phyloP scores from a whole-genome alignment of 2,888 invertebrate species.

The Podabrus alpinus region DNA sequence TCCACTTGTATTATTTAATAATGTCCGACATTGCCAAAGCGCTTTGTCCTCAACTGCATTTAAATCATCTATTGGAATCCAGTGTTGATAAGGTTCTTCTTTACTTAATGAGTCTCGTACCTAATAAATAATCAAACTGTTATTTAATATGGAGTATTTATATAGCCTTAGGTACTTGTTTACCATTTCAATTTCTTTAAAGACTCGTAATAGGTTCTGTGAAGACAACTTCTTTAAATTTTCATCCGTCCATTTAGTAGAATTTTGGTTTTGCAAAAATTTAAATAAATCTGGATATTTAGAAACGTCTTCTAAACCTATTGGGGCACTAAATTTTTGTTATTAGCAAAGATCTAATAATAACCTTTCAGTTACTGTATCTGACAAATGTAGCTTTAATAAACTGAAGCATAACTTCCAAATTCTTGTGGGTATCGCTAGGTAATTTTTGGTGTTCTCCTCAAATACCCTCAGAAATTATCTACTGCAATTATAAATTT shows the following conservation, averaged over 20 bases:
- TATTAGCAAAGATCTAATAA: not conserved
- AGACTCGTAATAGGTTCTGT: constrained; percentile 56
- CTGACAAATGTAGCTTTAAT: no score
- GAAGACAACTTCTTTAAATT: constrained; percentile 58
- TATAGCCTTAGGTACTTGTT: not conserved
- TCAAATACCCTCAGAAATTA: no score
- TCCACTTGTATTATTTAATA: constrained; percentile 3
- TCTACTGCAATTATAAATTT: no score
- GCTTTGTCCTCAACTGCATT: not conserved
- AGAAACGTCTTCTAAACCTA: constrained; percentile 71
- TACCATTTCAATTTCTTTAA: constrained; percentile 50
- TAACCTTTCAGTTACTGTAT: no score
- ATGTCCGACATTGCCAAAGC: constrained; percentile 16
- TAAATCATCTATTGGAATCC: constrained; percentile 31
- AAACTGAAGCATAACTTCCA: no score
- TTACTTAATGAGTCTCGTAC: constrained; percentile 23
- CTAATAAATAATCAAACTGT: constrained; percentile 17
- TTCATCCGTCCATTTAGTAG: constrained; percentile 49
- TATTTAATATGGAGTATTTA: no score
- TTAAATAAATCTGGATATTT: constrained; percentile 70
- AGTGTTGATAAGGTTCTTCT: constrained; percentile 30
- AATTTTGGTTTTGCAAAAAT: constrained; percentile 32
- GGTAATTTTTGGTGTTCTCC: no score
- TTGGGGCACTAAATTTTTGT: constrained; percentile 60
- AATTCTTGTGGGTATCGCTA: no score